Evolutionary conservation across 2,888 invertebrate species (phyloP), one percentile per base, ranked within the genome.

Genomic region (Branchipolynoe longqiensis): DNA sequence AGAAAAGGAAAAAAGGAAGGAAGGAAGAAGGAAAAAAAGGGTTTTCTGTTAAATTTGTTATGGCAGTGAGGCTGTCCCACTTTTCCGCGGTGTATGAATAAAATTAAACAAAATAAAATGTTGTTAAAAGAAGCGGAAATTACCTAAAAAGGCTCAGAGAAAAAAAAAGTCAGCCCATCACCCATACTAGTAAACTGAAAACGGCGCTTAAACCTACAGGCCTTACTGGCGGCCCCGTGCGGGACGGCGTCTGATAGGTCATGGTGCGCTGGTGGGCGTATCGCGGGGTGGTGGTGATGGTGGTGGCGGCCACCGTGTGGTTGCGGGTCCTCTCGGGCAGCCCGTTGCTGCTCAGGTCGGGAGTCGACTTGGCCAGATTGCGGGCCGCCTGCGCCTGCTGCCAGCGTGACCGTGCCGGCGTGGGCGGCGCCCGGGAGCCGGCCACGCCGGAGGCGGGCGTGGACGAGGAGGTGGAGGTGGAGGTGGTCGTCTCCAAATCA

Each of bases 331-430:
- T 62, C 40, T 28, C 56, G 28, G 56, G 78, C 31, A 78, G 28
- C n/a, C 48, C 48, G 48, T 48, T 40, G 33, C 25, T 54, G 18
- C 84, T 81, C 87, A 88, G 74, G 90, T 92, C 92, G 0, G 91
- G 90, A 62, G 92, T 92, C 6, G 92, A 93, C 83, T 90, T 89
- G 33, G 92, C 91, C 48, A 89, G 87, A 40, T 88, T 83, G 62
- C 86, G 83, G 14, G 85, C 36, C 73, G 41, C 28, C 25, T 18
- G 31, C 54, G 54, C 28, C 54, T 40, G 83, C 48, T 48, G n/a
- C 33, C 74, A 78, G 56, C 69, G 87, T 41, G 69, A 33, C n/a
- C 31, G 33, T 31, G 41, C 88, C 89, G 31, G 88, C 88, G 86
- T 88, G n/a, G n/a, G n/a, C n/a, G n/a, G n/a, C n/a, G n/a, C n/a